Evolutionary conservation across 2,113 vertebrate species (phyloP).

Genomic region (Rhinolophus sinicus): DNA sequence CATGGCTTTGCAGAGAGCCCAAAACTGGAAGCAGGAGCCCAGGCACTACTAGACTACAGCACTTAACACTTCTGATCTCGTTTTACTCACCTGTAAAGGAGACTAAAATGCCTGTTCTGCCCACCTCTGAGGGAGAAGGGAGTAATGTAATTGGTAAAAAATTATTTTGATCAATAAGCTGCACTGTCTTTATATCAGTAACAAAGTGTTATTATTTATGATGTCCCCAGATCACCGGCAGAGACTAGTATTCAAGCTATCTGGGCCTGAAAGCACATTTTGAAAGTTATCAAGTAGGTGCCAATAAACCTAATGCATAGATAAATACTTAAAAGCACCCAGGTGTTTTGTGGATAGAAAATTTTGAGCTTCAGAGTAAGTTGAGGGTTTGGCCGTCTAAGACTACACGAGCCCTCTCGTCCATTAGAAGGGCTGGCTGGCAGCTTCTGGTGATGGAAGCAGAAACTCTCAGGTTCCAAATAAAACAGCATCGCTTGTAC

Average conservation of each 20-base stretch:
- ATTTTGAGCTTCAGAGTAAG: background rate
- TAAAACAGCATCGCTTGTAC: background rate
- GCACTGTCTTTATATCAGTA: background rate
- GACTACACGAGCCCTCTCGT: background rate
- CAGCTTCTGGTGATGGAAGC: background rate
- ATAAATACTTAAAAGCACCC: background rate
- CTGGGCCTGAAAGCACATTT: background rate
- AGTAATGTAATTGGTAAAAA: background rate
- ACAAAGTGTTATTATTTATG: background rate
- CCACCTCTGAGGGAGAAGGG: background rate
- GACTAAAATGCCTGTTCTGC: background rate
- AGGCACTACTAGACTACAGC: background rate
- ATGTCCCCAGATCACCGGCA: background rate
- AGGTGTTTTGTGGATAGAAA: background rate
- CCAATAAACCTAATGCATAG: background rate
- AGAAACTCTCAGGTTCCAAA: background rate
- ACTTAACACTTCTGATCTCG: background rate
- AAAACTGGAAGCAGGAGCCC: background rate
- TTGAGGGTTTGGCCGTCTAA: background rate
- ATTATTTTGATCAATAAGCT: background rate
- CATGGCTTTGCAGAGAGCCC: background rate
- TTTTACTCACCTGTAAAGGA: background rate
- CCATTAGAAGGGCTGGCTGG: background rate
- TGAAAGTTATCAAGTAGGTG: background rate
- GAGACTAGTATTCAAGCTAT: background rate